Evolutionary conservation across 1,140 invertebrate species (phyloP).

Genomic region (Sarcophaga bullata): DNA sequence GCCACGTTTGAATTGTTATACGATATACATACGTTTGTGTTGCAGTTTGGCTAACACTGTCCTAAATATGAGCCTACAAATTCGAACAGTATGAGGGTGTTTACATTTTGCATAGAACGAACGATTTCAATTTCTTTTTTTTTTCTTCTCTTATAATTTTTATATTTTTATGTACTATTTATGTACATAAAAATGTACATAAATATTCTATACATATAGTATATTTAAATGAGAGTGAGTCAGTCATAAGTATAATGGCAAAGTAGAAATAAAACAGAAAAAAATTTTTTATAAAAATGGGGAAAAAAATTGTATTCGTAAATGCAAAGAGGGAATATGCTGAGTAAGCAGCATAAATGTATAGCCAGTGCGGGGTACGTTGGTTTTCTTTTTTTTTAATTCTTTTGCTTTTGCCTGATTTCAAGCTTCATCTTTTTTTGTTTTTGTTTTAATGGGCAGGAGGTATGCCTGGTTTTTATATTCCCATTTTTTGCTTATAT

Average conservation of each 20-base stretch:
- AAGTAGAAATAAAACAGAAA: not conserved
- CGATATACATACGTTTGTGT: no score
- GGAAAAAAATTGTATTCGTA: not conserved
- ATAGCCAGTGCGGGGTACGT: not conserved
- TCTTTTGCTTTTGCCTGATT: not conserved
- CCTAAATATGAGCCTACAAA: not conserved
- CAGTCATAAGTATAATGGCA: slow-evolving; percentile 36
- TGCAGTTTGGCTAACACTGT: not conserved
- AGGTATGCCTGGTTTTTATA: slow-evolving; percentile 18
- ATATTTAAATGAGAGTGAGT: slow-evolving; percentile 28
- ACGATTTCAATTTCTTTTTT: not conserved
- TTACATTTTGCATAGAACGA: slow-evolving; percentile 25
- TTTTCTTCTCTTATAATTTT: no score
- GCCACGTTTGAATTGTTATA: no score
- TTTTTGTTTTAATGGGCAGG: slow-evolving; percentile 21
- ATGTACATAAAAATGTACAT: no score
- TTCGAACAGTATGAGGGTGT: slow-evolving; percentile 33
- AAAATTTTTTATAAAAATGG: not conserved
- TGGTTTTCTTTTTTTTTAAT: not conserved
- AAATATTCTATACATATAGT: no score
- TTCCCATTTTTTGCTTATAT: not conserved
- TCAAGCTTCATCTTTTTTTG: not conserved
- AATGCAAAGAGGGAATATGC: slow-evolving; percentile 19
- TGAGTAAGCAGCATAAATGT: slow-evolving; percentile 17
- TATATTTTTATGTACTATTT: no score